Conservation (phyloP, 2,113 vertebrate species). For the Nothoprocta perdicaria region DNA sequence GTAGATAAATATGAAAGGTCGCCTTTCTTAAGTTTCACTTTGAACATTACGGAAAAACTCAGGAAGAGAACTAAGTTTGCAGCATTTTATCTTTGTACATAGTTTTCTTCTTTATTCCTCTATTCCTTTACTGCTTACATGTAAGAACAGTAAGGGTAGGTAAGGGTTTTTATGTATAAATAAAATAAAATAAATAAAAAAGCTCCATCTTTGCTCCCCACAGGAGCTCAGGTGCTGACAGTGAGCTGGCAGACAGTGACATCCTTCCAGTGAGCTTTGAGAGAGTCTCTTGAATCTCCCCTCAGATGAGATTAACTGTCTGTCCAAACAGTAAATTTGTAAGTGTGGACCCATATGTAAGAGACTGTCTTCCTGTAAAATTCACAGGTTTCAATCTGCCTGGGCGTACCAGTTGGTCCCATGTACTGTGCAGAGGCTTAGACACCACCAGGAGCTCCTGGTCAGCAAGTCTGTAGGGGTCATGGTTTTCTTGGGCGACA, state of each 20-base stretch:
- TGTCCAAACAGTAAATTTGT: neutral
- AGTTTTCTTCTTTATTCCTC: neutral
- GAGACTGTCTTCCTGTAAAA: neutral
- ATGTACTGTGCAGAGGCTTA: neutral
- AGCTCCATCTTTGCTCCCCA: neutral
- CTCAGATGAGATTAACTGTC: neutral
- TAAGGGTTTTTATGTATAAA: neutral
- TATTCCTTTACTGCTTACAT: neutral
- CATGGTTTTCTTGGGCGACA: accelerated
- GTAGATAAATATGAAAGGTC: neutral
- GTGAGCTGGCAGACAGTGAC: neutral
- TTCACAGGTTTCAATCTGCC: neutral
- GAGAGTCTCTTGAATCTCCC: neutral
- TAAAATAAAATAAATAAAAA: neutral
- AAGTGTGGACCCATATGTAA: neutral
- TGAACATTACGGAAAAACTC: neutral
- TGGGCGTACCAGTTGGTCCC: neutral
- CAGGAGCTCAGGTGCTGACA: neutral
- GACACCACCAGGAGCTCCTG: neutral
- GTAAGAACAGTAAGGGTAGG: neutral
- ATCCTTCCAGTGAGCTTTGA: neutral
- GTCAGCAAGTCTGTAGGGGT: neutral
- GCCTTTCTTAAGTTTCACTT: neutral
- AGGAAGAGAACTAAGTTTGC: neutral
- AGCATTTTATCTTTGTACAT: neutral